Evolutionary conservation across 2,113 vertebrate species (phyloP), one percentile per base, ranked within the genome.

Genomic region (Cottus gobio): DNA sequence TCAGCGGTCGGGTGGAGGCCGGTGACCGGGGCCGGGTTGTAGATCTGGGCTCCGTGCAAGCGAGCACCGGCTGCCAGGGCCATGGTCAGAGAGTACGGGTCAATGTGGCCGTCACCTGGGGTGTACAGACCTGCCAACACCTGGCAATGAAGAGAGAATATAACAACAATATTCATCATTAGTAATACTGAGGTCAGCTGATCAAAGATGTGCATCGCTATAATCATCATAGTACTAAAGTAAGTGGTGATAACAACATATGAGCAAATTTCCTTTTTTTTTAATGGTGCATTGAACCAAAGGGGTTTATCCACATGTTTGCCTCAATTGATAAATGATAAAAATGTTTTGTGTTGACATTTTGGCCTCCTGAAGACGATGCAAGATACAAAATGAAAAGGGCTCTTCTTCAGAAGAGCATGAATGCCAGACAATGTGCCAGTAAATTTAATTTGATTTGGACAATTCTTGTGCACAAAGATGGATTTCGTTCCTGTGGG

Each of bases 41-140:
- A 97, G 87, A 99, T 93, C n/a, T 96, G 94, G n/a, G 97, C 97
- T 5, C 98, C 97, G 0, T 98, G 96, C 95, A 97, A 96, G 46
- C 97, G 96, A 71, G 98, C 98, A n/a, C 98, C 98, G 20, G 96
- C 95, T 18, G 98, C 98, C 89, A 99, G 92, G 9, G 98, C 97
- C 98, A 99, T 99, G 0, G 98, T 99, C 62, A 99, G 95, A 69
- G 97, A 99, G 86, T 99, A 99, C 0, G 98, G 97, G 91, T 99
- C 98, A n/a, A 99, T 99, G 90, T 99, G 97, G 31, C 98, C 98
- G 71, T 99, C 98, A 73, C 96, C 97, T 57, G 97, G 97, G 24
- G 97, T 99, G 91, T 98, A 97, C 10, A 99, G 93, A 36, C 97
- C 98, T 50, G 97, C 97, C 91, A 99, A 90, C 91, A 99, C 94